Evolutionary conservation across 2,113 vertebrate genomes (phyloP).

Genomic region (Gymnocephalus cernua): DNA sequence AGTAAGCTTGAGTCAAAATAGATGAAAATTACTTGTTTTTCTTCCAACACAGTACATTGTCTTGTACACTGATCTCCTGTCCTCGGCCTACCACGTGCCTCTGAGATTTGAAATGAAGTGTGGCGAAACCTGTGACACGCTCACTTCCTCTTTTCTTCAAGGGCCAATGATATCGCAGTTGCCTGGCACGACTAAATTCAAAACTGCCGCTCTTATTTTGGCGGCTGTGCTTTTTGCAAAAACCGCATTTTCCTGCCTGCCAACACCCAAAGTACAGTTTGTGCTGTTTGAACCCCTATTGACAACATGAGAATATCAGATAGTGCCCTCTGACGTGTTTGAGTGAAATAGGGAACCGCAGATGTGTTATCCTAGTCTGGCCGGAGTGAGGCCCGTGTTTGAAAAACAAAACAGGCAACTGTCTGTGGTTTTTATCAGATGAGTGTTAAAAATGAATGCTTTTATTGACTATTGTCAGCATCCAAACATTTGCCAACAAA

Average conservation of each 20-base stretch:
- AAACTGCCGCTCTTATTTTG: slow-evolving; percentile 74
- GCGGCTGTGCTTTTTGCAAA: slow-evolving; percentile 36
- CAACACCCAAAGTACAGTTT: slow-evolving; percentile 58
- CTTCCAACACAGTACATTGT: background rate
- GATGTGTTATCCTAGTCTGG: slow-evolving; percentile 2
- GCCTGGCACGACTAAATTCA: slow-evolving; percentile 41
- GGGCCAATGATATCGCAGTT: slow-evolving; percentile 54
- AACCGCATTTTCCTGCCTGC: slow-evolving; percentile 71
- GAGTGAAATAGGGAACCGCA: slow-evolving; percentile 24
- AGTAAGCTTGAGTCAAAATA: background rate
- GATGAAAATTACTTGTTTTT: background rate
- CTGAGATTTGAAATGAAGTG: slow-evolving; percentile 10
- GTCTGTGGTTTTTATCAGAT: background rate
- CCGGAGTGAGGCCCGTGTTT: background rate
- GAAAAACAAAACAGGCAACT: background rate
- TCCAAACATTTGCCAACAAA: background rate
- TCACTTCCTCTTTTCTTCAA: slow-evolving; percentile 68
- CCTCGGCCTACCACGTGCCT: background rate
- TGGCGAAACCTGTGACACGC: slow-evolving; percentile 13
- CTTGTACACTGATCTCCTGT: background rate
- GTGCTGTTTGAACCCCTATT: slow-evolving; percentile 35
- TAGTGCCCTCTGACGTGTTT: slow-evolving; percentile 24
- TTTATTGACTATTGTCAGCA: background rate
- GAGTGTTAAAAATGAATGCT: background rate
- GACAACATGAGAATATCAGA: slow-evolving; percentile 4